Evolutionary conservation across 2,113 vertebrate genomes (phyloP).

Genomic region (Hippocampus comes): DNA sequence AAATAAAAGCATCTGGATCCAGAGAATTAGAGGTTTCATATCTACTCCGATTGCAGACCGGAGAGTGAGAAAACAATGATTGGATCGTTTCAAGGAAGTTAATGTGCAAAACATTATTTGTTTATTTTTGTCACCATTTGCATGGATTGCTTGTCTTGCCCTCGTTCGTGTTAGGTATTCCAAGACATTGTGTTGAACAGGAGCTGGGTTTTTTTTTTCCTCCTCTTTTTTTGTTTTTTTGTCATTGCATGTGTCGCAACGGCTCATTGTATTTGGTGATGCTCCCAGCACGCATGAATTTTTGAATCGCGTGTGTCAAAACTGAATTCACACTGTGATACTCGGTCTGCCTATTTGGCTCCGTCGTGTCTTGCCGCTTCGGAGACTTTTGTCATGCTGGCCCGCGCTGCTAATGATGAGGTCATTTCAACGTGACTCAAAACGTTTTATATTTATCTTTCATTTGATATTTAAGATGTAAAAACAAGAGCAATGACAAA

Average conservation of each 20-base stretch:
- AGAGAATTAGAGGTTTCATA: too few relatives aligned
- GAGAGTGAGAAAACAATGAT: neutral
- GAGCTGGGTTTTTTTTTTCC: neutral
- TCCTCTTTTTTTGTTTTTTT: neutral
- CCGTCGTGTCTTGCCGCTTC: slow-evolving; percentile 22
- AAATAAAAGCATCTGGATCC: too few relatives aligned
- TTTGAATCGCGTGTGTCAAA: slow-evolving; percentile 17
- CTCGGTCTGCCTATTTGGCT: slow-evolving; percentile 13
- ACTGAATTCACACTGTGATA: neutral
- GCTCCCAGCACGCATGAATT: slow-evolving; percentile 29
- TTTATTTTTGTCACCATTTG: neutral
- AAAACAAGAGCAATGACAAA: too few relatives aligned
- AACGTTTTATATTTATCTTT: neutral
- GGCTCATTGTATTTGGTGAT: neutral
- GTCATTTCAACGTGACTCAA: neutral
- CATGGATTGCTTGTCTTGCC: slow-evolving; percentile 18
- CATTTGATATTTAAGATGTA: neutral
- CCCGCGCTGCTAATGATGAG: neutral
- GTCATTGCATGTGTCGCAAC: slow-evolving; percentile 14
- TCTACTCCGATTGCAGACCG: neutral
- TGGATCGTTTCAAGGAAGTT: neutral
- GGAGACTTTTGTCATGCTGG: neutral
- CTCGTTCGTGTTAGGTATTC: neutral
- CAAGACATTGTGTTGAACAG: neutral
- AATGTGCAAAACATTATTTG: neutral